Base-by-base conservation (phyloP, 2,113 vertebrate species). In the Archilochus colubris region DNA sequence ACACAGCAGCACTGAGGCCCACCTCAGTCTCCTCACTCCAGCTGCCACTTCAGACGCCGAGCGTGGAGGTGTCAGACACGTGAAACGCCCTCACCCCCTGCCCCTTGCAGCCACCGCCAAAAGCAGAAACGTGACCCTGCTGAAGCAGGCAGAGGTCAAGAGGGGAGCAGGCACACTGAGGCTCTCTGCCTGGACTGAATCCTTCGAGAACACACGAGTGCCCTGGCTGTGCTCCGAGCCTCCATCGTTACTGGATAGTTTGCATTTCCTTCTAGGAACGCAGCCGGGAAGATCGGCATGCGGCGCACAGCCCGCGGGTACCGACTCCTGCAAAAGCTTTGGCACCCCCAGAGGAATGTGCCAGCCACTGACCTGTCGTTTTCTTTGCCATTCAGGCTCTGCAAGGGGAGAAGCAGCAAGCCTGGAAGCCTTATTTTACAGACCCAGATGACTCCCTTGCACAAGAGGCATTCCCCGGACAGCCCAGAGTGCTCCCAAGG, bases 201-300 rank as follows among this genome's bases (percentile, higher is more conserved):
- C 94, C 94, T 88, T 30, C 4, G 10, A 74, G 89, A 93, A 85
- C 87, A 74, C 1, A 6, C 44, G 4, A 76, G 70, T 0, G 6
- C 89, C 59, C 88, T 94, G 94, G 96, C 96, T 83, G 82, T 3
- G 2, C 82, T 92, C 96, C 93, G 82, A n/a, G 93, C 14, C 93
- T 89, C 91, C 82, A 74, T 77, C 88, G 27, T 93, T 96, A 96
- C 94, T 92, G 95, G 94, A 96, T 36, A 96, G 94, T 85, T 89
- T 91, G 87, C 89, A 82, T 94, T 82, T 95, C 93, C 87, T 94
- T 94, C 96, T 94, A 96, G 95, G 94, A 96, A 95, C 86, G 81
- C 89, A 66, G 93, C 72, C 31, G 43, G 79, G 89, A 88, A 85
- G 91, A 86, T 70, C n/a, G 24, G 90, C 80, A 86, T 61, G 22